A percentile compares a stretch with the other conserved stretches of the same genome.
phyloP scores from a whole-genome alignment of 2,797 vertebrate species.

The Paguma larvata region DNA sequence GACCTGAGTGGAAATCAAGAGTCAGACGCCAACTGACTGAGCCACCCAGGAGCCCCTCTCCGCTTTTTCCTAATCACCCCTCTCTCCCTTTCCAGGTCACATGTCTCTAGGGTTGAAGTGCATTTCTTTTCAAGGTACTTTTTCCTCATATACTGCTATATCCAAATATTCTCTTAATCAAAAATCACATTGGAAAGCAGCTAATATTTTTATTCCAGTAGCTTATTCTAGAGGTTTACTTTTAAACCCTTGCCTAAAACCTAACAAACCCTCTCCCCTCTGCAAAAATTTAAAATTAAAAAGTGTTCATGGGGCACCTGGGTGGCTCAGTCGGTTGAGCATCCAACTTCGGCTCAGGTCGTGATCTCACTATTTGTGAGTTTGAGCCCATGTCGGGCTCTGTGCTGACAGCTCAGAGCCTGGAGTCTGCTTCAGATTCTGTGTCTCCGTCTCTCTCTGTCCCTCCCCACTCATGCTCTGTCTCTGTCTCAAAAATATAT shows the following conservation, averaged over 20 bases:
- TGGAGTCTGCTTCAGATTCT: no score
- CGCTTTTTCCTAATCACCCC: not conserved
- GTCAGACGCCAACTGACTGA: no score
- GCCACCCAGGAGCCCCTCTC: not conserved
- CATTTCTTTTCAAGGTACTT: not conserved
- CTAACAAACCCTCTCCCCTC: not conserved
- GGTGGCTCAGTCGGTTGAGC: no score
- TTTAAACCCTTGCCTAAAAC: not conserved
- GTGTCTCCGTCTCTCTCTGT: no score
- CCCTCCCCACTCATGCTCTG: no score
- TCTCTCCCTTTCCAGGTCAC: not conserved
- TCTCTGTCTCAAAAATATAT: no score
- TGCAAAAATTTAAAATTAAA: not conserved
- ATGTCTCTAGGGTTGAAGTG: not conserved
- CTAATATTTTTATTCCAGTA: constrained; percentile 1
- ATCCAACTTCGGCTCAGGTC: no score
- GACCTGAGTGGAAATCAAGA: no score
- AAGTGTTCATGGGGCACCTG: not conserved
- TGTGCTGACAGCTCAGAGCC: no score
- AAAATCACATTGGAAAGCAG: not conserved
- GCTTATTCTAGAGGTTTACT: not conserved
- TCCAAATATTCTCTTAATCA: not conserved
- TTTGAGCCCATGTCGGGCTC: no score
- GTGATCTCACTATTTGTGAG: no score
- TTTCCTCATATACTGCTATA: not conserved